A percentile compares a stretch with the other conserved stretches of the same genome.
Conservation (phyloP, 2,888 invertebrate species). For the Amphiduros pacificus region DNA sequence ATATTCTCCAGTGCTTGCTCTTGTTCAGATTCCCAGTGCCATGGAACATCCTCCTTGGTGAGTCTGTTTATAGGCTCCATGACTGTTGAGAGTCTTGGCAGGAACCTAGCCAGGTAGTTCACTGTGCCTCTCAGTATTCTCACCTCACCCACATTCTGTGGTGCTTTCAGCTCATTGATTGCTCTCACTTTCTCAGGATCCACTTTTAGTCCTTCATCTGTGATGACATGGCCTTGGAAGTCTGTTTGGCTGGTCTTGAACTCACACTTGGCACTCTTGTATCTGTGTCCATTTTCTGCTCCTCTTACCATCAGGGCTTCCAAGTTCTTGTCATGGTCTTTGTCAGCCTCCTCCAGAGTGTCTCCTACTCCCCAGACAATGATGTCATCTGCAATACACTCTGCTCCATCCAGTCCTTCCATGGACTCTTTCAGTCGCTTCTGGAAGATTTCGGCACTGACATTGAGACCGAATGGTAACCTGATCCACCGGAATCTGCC, state of each 20-base stretch:
- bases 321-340: constrained; percentile 7
- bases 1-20: too few relatives aligned
- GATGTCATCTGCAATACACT: constrained; percentile 9
- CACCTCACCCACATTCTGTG: constrained; percentile 21
- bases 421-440: neutral
- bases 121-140: too few relatives aligned
- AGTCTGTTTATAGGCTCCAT: too few relatives aligned
- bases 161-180: constrained; percentile 24
- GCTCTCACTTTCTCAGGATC: constrained; percentile 29
- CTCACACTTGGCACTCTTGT: neutral
- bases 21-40: too few relatives aligned
- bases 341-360: too few relatives aligned
- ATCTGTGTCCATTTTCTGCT: neutral
- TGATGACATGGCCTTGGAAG: constrained; percentile 23
- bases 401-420: neutral
- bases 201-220: constrained; percentile 21
- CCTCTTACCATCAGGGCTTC: neutral
- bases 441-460: constrained; percentile 3
- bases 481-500: constrained; percentile 6
- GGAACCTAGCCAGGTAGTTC: too few relatives aligned
- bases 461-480: constrained; percentile 10
- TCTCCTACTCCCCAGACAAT: neutral
- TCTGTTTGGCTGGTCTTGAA: neutral
- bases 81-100: too few relatives aligned
- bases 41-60: too few relatives aligned